phyloP scores from a whole-genome alignment of 2,888 invertebrate genomes.

The Lithophane semibrunnea region DNA sequence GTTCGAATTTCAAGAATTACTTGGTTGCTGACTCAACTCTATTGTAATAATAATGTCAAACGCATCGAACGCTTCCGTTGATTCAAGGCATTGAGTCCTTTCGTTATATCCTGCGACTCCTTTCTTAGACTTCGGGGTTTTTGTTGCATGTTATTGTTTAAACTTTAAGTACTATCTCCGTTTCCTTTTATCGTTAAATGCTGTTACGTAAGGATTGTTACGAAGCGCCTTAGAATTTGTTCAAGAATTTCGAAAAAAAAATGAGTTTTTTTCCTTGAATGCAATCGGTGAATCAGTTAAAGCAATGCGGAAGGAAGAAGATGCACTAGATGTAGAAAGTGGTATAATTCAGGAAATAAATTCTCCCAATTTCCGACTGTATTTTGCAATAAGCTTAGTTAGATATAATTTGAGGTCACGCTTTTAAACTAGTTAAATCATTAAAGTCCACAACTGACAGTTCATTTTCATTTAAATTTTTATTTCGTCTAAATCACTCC shows the following conservation, averaged over 20 bases:
- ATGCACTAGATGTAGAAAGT: not conserved
- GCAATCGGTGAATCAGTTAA: constrained; percentile 5
- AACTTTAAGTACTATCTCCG: constrained; percentile 48
- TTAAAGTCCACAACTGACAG: not conserved
- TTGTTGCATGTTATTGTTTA: constrained; percentile 55
- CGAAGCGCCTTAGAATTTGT: not conserved
- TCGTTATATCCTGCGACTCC: constrained; percentile 65
- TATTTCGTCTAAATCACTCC: not conserved
- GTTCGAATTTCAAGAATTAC: constrained; percentile 60
- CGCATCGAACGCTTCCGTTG: constrained; percentile 68
- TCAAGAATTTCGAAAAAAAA: not conserved
- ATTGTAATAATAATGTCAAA: constrained; percentile 62
- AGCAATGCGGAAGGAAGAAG: not conserved
- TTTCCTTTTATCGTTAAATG: constrained; percentile 57
- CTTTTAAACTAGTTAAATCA: no score
- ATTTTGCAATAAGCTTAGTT: not conserved
- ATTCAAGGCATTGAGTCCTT: constrained; percentile 64
- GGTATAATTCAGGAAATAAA: not conserved
- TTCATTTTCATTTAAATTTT: no score
- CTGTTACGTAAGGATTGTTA: constrained; percentile 30
- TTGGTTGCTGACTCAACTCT: constrained; percentile 63
- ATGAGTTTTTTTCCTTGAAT: not conserved
- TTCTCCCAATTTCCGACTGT: not conserved
- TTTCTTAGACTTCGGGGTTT: constrained; percentile 54
- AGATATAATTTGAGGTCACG: not conserved